phyloP scores from a whole-genome alignment of 1,140 invertebrate genomes.

The Trigoniulus corallinus region DNA sequence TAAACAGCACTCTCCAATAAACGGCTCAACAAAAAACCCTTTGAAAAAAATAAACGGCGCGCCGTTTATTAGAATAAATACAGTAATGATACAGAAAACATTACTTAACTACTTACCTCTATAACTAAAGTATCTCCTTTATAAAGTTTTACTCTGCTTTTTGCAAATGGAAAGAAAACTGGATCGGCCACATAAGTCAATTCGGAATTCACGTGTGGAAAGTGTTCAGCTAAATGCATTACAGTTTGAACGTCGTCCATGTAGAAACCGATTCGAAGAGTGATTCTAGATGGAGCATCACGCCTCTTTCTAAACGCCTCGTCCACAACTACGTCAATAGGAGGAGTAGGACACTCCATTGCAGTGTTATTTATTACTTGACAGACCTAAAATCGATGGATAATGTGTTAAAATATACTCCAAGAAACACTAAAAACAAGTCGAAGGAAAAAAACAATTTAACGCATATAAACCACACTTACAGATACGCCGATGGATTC shows the following conservation, averaged over 20 bases:
- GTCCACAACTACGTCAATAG: constrained; percentile 39
- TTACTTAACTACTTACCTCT: constrained; percentile 37
- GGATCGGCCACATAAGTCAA: constrained; percentile 86
- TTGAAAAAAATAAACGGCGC: no score
- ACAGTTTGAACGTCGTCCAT: constrained; percentile 91
- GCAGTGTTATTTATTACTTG: constrained; percentile 67
- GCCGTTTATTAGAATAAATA: no score
- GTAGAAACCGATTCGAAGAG: constrained; percentile 58
- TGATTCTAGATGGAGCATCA: constrained; percentile 13
- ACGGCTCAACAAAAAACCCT: no score
- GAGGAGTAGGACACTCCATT: constrained; percentile 89
- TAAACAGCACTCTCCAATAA: no score
- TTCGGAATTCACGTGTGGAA: constrained; percentile 54
- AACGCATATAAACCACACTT: not conserved
- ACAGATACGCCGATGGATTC: constrained; percentile 37
- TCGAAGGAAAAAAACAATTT: no score
- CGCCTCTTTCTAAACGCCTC: constrained; percentile 10
- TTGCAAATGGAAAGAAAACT: constrained; percentile 69
- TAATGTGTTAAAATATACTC: constrained; percentile 4
- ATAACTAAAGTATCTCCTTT: constrained; percentile 91
- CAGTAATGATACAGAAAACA: no score
- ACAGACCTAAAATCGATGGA: constrained; percentile 37
- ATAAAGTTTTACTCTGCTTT: constrained; percentile 60
- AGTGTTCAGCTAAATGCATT: constrained; percentile 69
- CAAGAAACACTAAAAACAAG: no score